A percentile compares a stretch with the other conserved stretches of the same genome.
These are phyloP conservation scores for Meriones psammophilus DNA, from an alignment of 2,797 vertebrate genomes.

Conservation along the genomic window DNA sequence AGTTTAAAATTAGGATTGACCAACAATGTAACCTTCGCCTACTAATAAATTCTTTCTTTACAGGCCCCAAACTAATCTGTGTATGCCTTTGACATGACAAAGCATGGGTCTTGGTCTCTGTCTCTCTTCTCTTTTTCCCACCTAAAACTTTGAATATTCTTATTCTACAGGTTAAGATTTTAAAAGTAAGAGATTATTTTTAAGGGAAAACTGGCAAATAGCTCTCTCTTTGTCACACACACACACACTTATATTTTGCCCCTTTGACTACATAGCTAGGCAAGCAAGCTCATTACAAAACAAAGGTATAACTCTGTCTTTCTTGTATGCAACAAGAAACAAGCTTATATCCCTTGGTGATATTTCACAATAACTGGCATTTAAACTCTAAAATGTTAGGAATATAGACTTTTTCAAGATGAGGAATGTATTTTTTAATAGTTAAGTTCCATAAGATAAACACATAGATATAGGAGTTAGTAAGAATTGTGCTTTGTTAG, in stretches of 20 bases:
- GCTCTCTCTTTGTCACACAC: not conserved
- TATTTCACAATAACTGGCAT: constrained; percentile 39
- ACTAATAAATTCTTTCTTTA: constrained; percentile 36
- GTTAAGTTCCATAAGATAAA: constrained; percentile 31
- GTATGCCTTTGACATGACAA: not conserved
- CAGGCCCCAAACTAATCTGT: not conserved
- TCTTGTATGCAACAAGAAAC: not conserved
- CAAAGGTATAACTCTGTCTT: not conserved
- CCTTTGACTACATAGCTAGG: not conserved
- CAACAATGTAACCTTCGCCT: not conserved
- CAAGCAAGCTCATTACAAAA: not conserved
- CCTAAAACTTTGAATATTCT: not conserved
- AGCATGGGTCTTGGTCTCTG: not conserved
- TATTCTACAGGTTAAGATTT: not conserved
- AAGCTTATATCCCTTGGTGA: not conserved
- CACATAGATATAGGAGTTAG: not conserved
- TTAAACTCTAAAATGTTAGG: constrained; percentile 50
- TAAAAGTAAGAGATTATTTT: not conserved
- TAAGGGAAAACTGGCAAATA: not conserved
- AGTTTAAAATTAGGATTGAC: constrained; percentile 37
- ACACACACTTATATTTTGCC: not conserved
- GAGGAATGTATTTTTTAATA: constrained; percentile 1
- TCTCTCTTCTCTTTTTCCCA: not conserved
- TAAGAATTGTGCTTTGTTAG: not conserved
- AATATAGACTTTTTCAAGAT: not conserved